phyloP scores from a whole-genome alignment of 2,797 vertebrate species.

The Philypnodon macrostomus region DNA sequence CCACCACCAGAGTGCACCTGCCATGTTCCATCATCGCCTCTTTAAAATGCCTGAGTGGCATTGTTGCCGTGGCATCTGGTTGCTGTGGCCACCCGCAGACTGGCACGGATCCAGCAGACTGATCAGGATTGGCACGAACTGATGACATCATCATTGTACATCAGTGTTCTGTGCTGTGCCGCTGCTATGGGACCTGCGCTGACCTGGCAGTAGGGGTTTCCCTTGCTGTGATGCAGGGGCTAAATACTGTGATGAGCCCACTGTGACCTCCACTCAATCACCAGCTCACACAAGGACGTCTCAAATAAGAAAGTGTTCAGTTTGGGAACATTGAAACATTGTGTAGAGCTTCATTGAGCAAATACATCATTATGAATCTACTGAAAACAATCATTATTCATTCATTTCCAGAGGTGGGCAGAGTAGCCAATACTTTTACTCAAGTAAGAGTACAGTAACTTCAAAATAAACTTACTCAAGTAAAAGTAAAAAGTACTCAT shows the following conservation, averaged over 20 bases:
- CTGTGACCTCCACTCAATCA: conserved; percentile 10
- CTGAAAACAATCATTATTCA: no score
- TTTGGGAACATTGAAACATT: no score
- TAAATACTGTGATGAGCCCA: conserved; percentile 20
- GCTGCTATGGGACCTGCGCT: no score
- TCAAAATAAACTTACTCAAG: no score
- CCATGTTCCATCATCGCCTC: conserved; percentile 43
- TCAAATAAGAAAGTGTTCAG: no score
- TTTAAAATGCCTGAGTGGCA: conserved; percentile 51
- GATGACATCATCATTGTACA: conserved; percentile 70
- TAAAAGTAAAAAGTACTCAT: no score
- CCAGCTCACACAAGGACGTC: not conserved
- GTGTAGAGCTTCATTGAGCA: no score
- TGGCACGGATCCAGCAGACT: conserved; percentile 64
- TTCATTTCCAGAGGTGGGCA: no score
- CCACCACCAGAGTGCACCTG: conserved; percentile 47
- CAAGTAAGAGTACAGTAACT: no score
- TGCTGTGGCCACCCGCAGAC: conserved; percentile 58
- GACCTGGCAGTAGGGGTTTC: conserved; percentile 18
- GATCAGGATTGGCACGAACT: conserved; percentile 65
- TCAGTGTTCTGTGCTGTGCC: conserved; percentile 60
- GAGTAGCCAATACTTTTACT: no score
- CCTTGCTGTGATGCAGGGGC: conserved; percentile 8
- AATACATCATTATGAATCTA: no score
- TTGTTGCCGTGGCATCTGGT: conserved; percentile 64